Evolutionary conservation across 2,888 invertebrate genomes (phyloP), one percentile per base, ranked within the genome.

Genomic region (Dione vanillae): DNA sequence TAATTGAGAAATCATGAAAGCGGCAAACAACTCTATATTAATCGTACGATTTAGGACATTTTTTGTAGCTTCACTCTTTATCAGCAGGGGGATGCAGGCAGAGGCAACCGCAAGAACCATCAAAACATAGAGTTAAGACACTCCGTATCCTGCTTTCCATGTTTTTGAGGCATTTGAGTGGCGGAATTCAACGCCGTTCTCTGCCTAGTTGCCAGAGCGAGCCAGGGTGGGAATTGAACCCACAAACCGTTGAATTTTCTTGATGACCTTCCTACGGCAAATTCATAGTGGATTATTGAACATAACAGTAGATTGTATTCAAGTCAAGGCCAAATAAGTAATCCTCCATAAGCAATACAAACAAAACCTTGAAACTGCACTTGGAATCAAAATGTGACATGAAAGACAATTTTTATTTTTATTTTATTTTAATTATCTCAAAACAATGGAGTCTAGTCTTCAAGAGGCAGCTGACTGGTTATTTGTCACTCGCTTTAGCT

Each of bases 261-360:
- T n/a, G n/a, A n/a, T n/a, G n/a, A n/a, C n/a, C n/a, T n/a, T n/a
- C n/a, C n/a, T n/a, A n/a, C n/a, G n/a, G n/a, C n/a, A n/a, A 54
- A 16, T 35, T 54, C n/a, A 8, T 54, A 35, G 9, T n/a, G n/a
- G 27, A 35, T 54, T 54, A 37, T 9, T 1, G 35, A 54, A 54
- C n/a, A 35, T 35, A 10, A 16, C n/a, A 54, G 35, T 54, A 54
- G 9, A n/a, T n/a, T n/a, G n/a, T n/a, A 27, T 64, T 61, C 45
- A n/a, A 67, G 41, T 19, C 61, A 70, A 73, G 72, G 67, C 45
- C 67, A 51, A 67, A 56, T 51, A 47, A 52, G 58, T 70, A 67
- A 70, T 70, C 35, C 67, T 35, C 67, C 47, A 52, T 54, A 27
- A 45, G 70, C 67, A 67, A 67, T 70, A 65, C 43, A 40, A 67